Percentiles rank a stretch among this genome's conserved stretches.
These are phyloP conservation scores for Amphipyra berbera DNA, from an alignment of 2,888 invertebrate genomes.

Conservation along the genomic window DNA sequence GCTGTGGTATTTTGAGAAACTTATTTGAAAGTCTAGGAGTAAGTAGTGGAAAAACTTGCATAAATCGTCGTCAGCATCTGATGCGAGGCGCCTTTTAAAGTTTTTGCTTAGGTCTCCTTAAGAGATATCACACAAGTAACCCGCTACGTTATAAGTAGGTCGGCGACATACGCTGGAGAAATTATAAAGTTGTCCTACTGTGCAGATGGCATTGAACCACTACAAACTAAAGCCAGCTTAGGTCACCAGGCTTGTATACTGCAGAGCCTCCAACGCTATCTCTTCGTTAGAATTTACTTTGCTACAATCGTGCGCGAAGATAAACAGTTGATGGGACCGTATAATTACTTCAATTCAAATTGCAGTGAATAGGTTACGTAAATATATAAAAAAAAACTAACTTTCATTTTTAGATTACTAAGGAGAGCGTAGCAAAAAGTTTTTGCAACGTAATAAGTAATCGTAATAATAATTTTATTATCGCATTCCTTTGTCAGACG, in stretches of 20 bases:
- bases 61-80: too few species aligned
- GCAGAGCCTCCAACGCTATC: too few species aligned
- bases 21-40: too few species aligned
- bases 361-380: slow-evolving; percentile 33
- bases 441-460: slow-evolving; percentile 2
- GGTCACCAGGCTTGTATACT: neutral
- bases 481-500: neutral
- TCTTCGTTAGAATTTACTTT: neutral
- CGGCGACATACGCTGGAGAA: neutral
- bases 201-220: neutral
- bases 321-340: slow-evolving; percentile 41
- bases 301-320: slow-evolving; percentile 37
- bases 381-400: slow-evolving; percentile 31
- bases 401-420: slow-evolving; percentile 38
- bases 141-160: too few species aligned
- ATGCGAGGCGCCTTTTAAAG: too few species aligned
- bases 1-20: too few species aligned
- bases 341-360: slow-evolving; percentile 46
- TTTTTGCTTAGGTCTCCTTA: too few species aligned
- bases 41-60: too few species aligned
- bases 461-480: neutral
- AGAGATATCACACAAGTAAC: too few species aligned
- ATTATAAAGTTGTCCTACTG: neutral
- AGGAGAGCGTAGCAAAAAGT: slow-evolving; percentile 15
- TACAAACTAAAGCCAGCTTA: neutral